Base-by-base conservation (phyloP, 2,888 invertebrate genomes). In the Drosophila anomalata region DNA sequence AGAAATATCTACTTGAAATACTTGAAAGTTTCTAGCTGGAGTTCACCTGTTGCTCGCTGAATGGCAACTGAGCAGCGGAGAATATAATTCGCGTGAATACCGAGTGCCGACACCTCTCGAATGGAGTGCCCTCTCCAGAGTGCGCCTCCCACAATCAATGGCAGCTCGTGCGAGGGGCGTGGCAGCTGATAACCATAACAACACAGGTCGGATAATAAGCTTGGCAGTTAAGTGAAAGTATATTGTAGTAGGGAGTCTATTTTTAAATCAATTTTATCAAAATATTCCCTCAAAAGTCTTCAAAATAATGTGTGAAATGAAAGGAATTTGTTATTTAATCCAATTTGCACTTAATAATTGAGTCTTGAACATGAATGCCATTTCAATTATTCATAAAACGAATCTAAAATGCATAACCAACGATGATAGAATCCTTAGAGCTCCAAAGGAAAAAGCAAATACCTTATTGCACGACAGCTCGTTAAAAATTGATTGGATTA, bases 151-250 rank as follows among this genome's bases (percentile, higher is more conserved):
- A 11, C 63, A 63, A 63, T 63, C 63, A 53, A 31, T 47, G 39
- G 46, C 29, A 39, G 44, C 54, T 53, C 47, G 36, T 44, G 63
- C 63, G 31, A 62, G 31, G 29, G 62, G 63, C 46, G 61, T 50
- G 48, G 62, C 44, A 22, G 12, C 51, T 62, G 63, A 63, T 63
- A 63, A 53, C 52, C 53, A 62, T 53, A 62, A 63, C 63, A 63
- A 53, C 63, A 39, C 46, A 7, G 8, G 22, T 63, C 46, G 51
- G 61, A 24, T 63, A 65, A 65, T 62, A 65, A 63, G 54, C 46
- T 24, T 39, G 24, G 44, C 17, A 26, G 54, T 54, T 22, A 7
- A 65, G 65, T 54, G 63, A 65, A 65, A 65, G 63, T 63, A 31
- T 17, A 17, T 17, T 17, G 17, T 17, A 17, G 17, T 17, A 17